Evolutionary conservation across 2,888 invertebrate genomes (phyloP), one percentile per base, ranked within the genome.

Genomic region (Tetragonula carbonaria): DNA sequence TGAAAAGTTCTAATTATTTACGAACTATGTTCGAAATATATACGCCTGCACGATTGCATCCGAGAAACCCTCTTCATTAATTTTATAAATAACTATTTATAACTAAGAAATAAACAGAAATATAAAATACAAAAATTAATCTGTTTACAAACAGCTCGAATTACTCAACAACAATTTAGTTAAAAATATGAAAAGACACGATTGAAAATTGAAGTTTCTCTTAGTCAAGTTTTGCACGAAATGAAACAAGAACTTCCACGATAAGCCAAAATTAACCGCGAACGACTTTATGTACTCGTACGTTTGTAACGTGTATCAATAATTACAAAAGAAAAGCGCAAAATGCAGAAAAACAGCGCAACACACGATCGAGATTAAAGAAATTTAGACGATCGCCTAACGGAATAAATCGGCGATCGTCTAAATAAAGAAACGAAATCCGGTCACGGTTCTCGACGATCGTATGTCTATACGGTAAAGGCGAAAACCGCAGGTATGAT

Each of bases 401-500:
- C 45, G 45, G 8, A 28, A 18, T 5, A 45, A 66, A 66, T 14
- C 0, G 38, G 21, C 14, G 6, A n/a, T 2, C 38, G 14, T 38
- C 8, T 45, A 38, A 66, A 67, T 16, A 16, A 16, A 8, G 23
- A 5, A 67, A 67, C 28, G n/a, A 5, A 67, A 11, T 50, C n/a
- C 21, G 38, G 11, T 4, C 2, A 45, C n/a, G 55, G 45, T 59
- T 14, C n/a, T 18, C 16, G 2, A 38, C 11, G 16, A 74, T 50
- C 23, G 55, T 33, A 66, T 74, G 57, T 51, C 59, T 6, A 18
- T 5, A 45, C 65, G 28, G 28, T 18, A 72, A 50, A 50, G 70
- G 70, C 72, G 66, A 77, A 67, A 79, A 80, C 80, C 85, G 67
- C 78, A 1, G 45, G 45, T 45, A 45, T 45, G 84, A 86, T 80